Conservation (phyloP, 2,797 vertebrate genomes). For the Chanos chanos region DNA sequence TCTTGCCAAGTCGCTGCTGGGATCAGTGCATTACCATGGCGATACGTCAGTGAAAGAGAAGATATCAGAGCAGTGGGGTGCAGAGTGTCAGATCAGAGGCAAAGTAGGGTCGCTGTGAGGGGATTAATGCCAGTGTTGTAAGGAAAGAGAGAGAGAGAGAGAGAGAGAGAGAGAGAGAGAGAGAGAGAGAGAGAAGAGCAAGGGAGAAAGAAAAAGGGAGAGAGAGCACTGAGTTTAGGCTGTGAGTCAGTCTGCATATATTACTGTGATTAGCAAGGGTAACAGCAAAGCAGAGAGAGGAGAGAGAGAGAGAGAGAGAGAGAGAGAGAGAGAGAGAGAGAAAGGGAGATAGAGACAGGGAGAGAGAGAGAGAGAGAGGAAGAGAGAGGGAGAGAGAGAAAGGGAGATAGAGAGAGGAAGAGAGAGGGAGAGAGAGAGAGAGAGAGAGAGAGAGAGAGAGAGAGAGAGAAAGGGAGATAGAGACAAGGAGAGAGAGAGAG, state of each 20-base stretch:
- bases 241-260: conserved; percentile 50
- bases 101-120: not conserved
- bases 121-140: not conserved
- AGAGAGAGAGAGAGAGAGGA: not conserved
- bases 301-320: conserved; percentile 13
- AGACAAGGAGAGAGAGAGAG: no score
- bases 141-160: conserved; percentile 7
- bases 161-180: conserved; percentile 17
- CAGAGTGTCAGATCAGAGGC: not conserved
- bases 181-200: not conserved
- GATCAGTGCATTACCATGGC: no score
- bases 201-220: not conserved
- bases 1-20: no score
- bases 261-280: conserved; percentile 58
- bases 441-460: conserved; percentile 1
- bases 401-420: conserved; percentile 8
- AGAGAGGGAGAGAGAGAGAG: conserved; percentile 32
- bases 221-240: conserved; percentile 28
- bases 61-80: not conserved
- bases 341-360: conserved; percentile 11
- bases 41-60: no score
- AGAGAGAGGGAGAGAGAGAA: conserved; percentile 10
- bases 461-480: conserved; percentile 12
- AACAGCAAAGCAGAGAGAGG: conserved; percentile 50
- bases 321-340: not conserved